These are phyloP conservation scores for Trichacis sp. DNA, from an alignment of 2,888 invertebrate species.

Conservation along the genomic window DNA sequence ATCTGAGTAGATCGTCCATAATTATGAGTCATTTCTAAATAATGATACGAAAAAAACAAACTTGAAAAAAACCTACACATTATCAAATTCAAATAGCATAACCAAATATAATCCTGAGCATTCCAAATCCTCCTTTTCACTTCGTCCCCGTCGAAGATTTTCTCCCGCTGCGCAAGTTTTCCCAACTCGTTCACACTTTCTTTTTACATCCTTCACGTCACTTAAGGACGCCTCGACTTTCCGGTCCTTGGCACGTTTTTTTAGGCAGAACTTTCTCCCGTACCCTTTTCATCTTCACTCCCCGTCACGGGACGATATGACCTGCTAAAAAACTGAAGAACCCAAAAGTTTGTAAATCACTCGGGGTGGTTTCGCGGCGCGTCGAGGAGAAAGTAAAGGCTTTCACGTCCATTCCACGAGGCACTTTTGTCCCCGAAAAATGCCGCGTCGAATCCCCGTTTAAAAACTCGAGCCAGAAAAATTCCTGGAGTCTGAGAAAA, in stretches of 20 bases:
- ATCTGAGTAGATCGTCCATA: too few relatives aligned
- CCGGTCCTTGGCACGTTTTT: constrained; percentile 24
- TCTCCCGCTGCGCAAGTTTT: too few relatives aligned
- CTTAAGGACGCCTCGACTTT: constrained; percentile 29
- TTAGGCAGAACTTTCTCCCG: constrained; percentile 55
- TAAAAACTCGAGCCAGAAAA: not conserved
- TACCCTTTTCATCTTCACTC: too few relatives aligned
- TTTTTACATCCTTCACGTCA: constrained; percentile 35
- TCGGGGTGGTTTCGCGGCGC: constrained; percentile 25
- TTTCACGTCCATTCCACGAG: too few relatives aligned
- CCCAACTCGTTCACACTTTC: constrained; percentile 48
- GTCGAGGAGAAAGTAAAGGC: constrained; percentile 61
- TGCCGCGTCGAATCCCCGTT: not conserved
- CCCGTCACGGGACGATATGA: constrained; percentile 42
- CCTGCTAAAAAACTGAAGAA: constrained; percentile 46
- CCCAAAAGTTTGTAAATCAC: constrained; percentile 53
- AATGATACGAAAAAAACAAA: too few relatives aligned
- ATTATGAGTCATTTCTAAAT: too few relatives aligned
- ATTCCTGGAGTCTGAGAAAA: not conserved
- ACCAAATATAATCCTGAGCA: too few relatives aligned
- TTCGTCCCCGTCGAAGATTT: too few relatives aligned
- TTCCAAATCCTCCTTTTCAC: too few relatives aligned
- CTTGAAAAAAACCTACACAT: too few relatives aligned
- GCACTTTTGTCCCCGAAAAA: too few relatives aligned
- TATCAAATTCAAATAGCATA: too few relatives aligned